phyloP scores from a whole-genome alignment of 2,113 vertebrate species.

The Corydoras sp. region DNA sequence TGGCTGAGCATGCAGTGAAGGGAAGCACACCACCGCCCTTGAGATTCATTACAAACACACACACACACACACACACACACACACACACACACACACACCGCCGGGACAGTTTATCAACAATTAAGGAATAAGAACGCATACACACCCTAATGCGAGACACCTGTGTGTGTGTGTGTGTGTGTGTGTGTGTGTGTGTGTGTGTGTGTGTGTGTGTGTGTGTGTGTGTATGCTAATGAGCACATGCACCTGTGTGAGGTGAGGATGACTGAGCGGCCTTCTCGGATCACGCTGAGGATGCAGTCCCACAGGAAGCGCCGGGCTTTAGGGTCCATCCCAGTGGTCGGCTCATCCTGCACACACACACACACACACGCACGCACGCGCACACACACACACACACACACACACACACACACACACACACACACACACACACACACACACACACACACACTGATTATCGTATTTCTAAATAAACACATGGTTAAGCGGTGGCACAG shows the following conservation, averaged over 20 bases:
- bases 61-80: no score
- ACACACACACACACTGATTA: no score
- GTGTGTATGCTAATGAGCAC: slow-evolving; percentile 14
- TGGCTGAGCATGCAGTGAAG: slow-evolving; percentile 7
- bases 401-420: background rate
- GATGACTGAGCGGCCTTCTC: slow-evolving; percentile 89
- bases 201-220: slow-evolving; percentile 12
- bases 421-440: background rate
- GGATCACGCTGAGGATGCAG: slow-evolving; percentile 88
- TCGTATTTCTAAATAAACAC: no score
- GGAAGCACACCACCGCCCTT: slow-evolving; percentile 10
- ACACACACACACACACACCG: background rate
- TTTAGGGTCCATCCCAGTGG: slow-evolving; percentile 97
- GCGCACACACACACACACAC: background rate
- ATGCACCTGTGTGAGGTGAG: slow-evolving; percentile 97
- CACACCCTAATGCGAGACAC: slow-evolving; percentile 19
- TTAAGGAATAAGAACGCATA: slow-evolving; percentile 47
- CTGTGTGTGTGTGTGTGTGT: no score
- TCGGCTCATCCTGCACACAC: slow-evolving; percentile 85
- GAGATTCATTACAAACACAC: slow-evolving; percentile 25
- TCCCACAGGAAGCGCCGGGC: slow-evolving; percentile 94
- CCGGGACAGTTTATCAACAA: slow-evolving; percentile 7
- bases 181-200: slow-evolving; percentile 34
- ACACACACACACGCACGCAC: slow-evolving; percentile 30
- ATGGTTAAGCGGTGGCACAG: no score